Conservation (phyloP, 2,888 invertebrate species). For the Platycheirus albimanus region DNA sequence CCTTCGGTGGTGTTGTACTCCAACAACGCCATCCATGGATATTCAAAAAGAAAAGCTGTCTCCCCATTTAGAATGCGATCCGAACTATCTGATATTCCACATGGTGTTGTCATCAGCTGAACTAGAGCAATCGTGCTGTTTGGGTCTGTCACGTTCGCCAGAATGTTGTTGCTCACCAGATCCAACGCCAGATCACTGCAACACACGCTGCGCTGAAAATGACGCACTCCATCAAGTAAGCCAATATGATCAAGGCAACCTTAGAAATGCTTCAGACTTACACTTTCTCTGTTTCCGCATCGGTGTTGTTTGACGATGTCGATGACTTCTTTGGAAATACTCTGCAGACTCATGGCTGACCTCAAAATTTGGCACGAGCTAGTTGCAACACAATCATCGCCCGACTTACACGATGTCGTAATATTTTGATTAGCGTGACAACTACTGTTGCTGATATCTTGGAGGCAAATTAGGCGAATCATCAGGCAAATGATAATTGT, state of each 20-base stretch:
- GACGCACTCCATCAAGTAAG: conserved; percentile 22
- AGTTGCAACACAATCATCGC: conserved; percentile 40
- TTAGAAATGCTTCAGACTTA: conserved; percentile 59
- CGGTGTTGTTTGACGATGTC: conserved; percentile 55
- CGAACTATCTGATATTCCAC: conserved; percentile 51
- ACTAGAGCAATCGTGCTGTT: conserved; percentile 37
- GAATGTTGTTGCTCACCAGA: conserved; percentile 47
- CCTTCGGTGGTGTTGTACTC: conserved; percentile 51
- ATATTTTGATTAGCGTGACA: conserved; percentile 15
- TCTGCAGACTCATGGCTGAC: conserved; percentile 53
- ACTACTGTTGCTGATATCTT: not conserved
- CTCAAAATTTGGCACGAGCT: conserved; percentile 53
- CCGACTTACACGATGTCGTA: conserved; percentile 47
- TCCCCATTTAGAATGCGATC: conserved; percentile 42
- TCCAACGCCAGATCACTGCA: conserved; percentile 64
- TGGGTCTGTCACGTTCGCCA: conserved; percentile 26
- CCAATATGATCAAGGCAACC: conserved; percentile 51
- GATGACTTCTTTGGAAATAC: conserved; percentile 49
- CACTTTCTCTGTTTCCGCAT: conserved; percentile 59
- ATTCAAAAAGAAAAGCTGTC: conserved; percentile 52
- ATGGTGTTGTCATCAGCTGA: conserved; percentile 54
- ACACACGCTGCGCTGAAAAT: conserved; percentile 52
- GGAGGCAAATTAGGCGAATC: conserved; percentile 15
- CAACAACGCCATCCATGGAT: conserved; percentile 66
- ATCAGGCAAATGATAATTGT: not conserved